Conservation (phyloP, 1,140 invertebrate species). For the Dinothrombium tinctorium region DNA sequence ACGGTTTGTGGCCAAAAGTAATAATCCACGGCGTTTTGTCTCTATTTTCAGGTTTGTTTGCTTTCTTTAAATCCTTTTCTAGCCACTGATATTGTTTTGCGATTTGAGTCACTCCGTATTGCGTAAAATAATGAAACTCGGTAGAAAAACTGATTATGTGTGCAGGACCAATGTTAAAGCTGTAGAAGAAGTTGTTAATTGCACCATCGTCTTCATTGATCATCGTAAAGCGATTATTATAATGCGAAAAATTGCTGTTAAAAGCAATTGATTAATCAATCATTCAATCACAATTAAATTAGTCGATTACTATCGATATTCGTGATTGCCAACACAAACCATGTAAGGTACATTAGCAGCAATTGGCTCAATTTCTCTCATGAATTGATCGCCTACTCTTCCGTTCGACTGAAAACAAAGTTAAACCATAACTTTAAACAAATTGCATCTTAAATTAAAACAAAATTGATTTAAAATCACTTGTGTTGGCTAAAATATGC, state of each 20-base stretch:
- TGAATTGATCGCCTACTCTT: slow-evolving; percentile 59
- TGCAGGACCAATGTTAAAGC: slow-evolving; percentile 52
- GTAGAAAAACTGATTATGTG: slow-evolving; percentile 79
- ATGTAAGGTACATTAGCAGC: slow-evolving; percentile 72
- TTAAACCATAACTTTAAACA: too few species aligned
- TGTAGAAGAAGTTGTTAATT: slow-evolving; percentile 15
- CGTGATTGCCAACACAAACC: slow-evolving; percentile 72
- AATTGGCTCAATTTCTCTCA: slow-evolving; percentile 62
- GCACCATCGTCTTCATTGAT: slow-evolving; percentile 8
- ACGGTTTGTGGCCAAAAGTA: slow-evolving; percentile 76
- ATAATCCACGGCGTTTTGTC: slow-evolving; percentile 67
- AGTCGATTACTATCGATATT: slow-evolving; percentile 40
- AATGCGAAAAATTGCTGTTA: slow-evolving; percentile 62
- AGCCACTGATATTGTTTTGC: slow-evolving; percentile 74
- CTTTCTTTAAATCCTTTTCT: slow-evolving; percentile 42
- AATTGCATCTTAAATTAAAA: too few species aligned
- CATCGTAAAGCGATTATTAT: slow-evolving; percentile 43
- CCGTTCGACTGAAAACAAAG: slow-evolving; percentile 31
- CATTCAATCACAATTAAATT: neutral
- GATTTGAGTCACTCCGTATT: slow-evolving; percentile 53
- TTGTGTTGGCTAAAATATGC: slow-evolving; percentile 44
- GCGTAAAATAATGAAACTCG: slow-evolving; percentile 69
- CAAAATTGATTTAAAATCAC: too few species aligned
- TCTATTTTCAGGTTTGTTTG: slow-evolving; percentile 32
- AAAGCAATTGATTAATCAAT: neutral